Evolutionary conservation across 2,888 invertebrate genomes (phyloP), one percentile per base, ranked within the genome.

Genomic region (Agapetus fuscipes): DNA sequence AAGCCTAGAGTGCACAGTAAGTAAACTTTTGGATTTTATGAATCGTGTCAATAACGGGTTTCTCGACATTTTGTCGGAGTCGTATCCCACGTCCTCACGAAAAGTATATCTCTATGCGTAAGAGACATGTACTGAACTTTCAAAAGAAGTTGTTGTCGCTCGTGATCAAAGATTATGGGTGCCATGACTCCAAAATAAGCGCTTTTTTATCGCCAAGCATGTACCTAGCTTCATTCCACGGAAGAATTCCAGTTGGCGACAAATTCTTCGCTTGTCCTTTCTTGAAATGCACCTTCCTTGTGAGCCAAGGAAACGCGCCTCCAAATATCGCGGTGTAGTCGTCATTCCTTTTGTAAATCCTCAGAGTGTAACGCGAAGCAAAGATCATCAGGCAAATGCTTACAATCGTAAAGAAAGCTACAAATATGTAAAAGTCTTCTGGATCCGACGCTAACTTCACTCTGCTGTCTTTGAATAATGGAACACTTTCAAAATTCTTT

Each of bases 191-290:
- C 9, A 62, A 20, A n/a, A 63, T 30, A 16, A 62, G 45, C 1
- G 59, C 53, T 0, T 55, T 53, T 29, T 53, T 55, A 4, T 43
- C 48, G 1, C 54, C 56, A 9, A 62, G 45, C n/a, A 51, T 55
- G 36, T 51, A 62, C 17, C 54, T 56, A 1, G 53, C 49, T 4
- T 56, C 52, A 9, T 50, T 52, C 60, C 61, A 61, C 2, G 61
- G 59, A 0, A 60, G 20, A 1, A 41, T 26, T 12, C 7, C 37
- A n/a, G 53, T 52, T 7, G 39, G 46, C 3, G 48, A 14, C 30
- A 5, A 3, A 4, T 7, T 4, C 10, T 14, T 6, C 7, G 14
- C 30, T n/a, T 30, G 15, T 3, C 30, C 30, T 3, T 11, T 9
- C 13, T 7, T 13, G 30, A 30, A 30, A 14, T 30, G 6, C 30